Evolutionary conservation across 2,113 vertebrate genomes (phyloP).

Genomic region (Podilymbus podiceps): DNA sequence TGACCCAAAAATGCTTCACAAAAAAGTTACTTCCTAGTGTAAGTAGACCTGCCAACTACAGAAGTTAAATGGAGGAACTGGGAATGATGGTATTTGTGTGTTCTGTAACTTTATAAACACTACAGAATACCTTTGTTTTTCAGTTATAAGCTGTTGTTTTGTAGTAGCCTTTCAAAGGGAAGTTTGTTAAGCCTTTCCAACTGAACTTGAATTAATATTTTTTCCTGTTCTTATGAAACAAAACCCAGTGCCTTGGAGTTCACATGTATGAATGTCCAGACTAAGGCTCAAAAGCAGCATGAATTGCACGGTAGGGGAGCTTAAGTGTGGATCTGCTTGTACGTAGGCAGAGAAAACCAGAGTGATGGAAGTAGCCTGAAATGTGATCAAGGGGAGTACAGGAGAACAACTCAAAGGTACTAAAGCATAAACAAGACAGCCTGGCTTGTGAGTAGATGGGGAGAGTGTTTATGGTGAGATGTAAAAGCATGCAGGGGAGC

Average conservation of each 20-base stretch:
- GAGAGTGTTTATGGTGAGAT: neutral
- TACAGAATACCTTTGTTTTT: neutral
- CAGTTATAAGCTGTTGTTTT: neutral
- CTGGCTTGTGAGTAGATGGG: neutral
- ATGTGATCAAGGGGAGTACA: neutral
- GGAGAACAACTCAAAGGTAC: neutral
- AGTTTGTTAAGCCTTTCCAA: neutral
- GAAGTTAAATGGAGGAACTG: neutral
- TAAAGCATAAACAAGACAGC: neutral
- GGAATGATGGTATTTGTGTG: neutral
- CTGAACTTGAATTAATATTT: neutral
- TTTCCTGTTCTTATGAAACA: neutral
- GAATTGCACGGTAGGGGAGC: neutral
- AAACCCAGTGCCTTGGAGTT: neutral
- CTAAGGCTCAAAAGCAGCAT: neutral
- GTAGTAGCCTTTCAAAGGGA: slow-evolving; percentile 5
- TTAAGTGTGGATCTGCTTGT: neutral
- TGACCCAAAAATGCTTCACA: neutral
- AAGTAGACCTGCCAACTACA: neutral
- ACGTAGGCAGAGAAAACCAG: neutral
- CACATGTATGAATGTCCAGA: neutral
- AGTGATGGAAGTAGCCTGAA: neutral
- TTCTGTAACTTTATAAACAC: neutral
- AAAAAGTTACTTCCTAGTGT: neutral
- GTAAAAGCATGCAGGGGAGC: neutral